These are phyloP conservation scores for Malurus alboscapulatus DNA, from an alignment of 2,113 vertebrate species.

Conservation along the genomic window DNA sequence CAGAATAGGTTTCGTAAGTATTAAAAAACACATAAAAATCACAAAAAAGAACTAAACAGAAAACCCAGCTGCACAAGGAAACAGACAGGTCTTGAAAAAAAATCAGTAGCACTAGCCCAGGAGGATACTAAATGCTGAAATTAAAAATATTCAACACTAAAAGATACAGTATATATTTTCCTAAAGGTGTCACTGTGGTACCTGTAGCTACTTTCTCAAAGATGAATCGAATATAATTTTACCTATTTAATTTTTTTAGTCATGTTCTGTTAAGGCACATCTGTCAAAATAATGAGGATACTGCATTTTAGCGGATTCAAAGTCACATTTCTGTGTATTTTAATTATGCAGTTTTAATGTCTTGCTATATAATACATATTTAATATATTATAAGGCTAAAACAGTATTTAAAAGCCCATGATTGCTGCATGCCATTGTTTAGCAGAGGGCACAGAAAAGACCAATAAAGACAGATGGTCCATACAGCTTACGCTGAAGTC, in stretches of 20 bases:
- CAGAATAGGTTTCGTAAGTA: background rate
- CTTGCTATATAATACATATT: constrained; percentile 34
- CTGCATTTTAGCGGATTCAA: constrained; percentile 10
- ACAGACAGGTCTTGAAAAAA: background rate
- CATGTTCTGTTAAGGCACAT: constrained; percentile 37
- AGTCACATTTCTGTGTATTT: constrained; percentile 58
- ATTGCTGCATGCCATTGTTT: constrained; percentile 52
- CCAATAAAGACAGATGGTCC: constrained; percentile 68
- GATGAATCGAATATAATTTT: constrained; percentile 30
- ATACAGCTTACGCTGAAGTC: constrained; percentile 57
- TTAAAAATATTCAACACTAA: constrained; percentile 48
- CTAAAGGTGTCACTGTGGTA: constrained; percentile 79
- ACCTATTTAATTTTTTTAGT: constrained; percentile 35
- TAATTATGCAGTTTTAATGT: constrained; percentile 50
- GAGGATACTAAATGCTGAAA: constrained; percentile 2
- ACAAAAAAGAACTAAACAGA: background rate
- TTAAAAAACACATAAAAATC: background rate
- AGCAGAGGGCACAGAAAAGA: constrained; percentile 49
- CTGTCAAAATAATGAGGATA: constrained; percentile 59
- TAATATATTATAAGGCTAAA: constrained; percentile 44
- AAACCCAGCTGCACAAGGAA: background rate
- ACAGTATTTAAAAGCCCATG: constrained; percentile 41
- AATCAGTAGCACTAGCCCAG: constrained; percentile 16
- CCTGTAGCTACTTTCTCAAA: constrained; percentile 59
- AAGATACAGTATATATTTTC: constrained; percentile 61